Base-by-base conservation (phyloP, 1,140 invertebrate genomes). In the Cataglyphis hispanica region DNA sequence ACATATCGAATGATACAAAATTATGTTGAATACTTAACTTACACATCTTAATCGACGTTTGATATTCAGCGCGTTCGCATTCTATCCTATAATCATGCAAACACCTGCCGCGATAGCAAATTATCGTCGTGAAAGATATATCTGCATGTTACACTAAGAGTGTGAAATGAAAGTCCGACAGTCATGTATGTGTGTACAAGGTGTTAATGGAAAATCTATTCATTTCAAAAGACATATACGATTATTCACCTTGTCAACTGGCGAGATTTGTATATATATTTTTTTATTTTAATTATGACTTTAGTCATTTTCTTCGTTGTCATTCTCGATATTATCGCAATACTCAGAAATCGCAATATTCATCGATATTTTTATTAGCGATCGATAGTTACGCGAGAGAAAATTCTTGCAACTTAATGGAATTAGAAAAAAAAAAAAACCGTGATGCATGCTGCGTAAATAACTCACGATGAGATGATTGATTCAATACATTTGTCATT, bases 91-190 rank as follows among this genome's bases (percentile, higher is more conserved):
- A 84, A 84, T 84, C 60, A 53, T 13, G 60, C 72, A 63, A 34
- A 84, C 81, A 84, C 81, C 81, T 84, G 81, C 72, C 70, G 81
- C 58, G 50, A 64, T 75, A 58, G 72, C 77, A 43, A 84, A 50
- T 81, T 66, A 66, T 67, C 66, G 63, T 46, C 56, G 53, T 66
- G 50, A 80, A 85, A 83, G 75, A 76, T 80, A 50, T 80, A 80
- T 85, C 64, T 69, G 46, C 25, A 58, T 61, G 40, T 70, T 72
- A 34, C 31, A 70, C 64, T n/a, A n/a, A 64, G 40, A 60, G 19
- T 61, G 76, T 61, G 43, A 56, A 78, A 70, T 16, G 64, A 76
- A 85, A 85, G 63, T 87, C 43, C 43, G 43, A 0, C 8, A 13
- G 13, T 16, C 67, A 31, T 16, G 16, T 22, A 27, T 25, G 13